Evolutionary conservation across 2,888 invertebrate genomes (phyloP), one percentile per base, ranked within the genome.

Genomic region (Hirtodrosophila histrioides): DNA sequence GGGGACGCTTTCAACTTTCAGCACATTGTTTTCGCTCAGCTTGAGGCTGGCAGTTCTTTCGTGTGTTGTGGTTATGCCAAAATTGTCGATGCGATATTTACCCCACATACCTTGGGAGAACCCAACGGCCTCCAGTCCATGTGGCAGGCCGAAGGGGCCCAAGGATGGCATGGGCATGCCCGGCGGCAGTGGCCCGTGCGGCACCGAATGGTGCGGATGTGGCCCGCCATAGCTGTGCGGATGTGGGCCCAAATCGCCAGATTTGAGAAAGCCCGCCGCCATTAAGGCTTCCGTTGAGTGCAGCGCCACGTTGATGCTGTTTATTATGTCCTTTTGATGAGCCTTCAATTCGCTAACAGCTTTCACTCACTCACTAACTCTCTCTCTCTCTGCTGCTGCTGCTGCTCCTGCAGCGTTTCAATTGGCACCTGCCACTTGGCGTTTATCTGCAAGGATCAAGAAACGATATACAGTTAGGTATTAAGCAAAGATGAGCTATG

Each of bases 31-130:
- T 40, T 11, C 5, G 43, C 46, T 53, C 49, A 44, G 36, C 8
- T 58, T 39, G 45, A 27, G 40, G 24, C 31, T 17, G 17, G 17
- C 17, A 17, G 17, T 17, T 17, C 17, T 17, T 17, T 17, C 17
- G 17, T 17, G 17, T 17, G 17, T 17, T 17, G 17, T 17, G 17
- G 17, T 17, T 40, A 50, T 80, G 86, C 88, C 78, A 89, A 89
- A 89, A 89, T 89, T 84, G 79, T 54, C 31, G 40, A 56, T 76
- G 64, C 78, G 89, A 91, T 92, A 92, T 91, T 92, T 92, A 92
- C 92, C 92, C 92, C 92, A 92, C 92, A 92, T 92, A 92, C 92
- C 92, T 92, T 92, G 92, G 89, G 92, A 90, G 85, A 92, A 92
- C 89, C 92, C 92, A 88, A 92, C 92, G 75, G 92, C 91, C 86